Conservation (phyloP, 2,797 vertebrate species). For the Pangasius sanitwongsei region DNA sequence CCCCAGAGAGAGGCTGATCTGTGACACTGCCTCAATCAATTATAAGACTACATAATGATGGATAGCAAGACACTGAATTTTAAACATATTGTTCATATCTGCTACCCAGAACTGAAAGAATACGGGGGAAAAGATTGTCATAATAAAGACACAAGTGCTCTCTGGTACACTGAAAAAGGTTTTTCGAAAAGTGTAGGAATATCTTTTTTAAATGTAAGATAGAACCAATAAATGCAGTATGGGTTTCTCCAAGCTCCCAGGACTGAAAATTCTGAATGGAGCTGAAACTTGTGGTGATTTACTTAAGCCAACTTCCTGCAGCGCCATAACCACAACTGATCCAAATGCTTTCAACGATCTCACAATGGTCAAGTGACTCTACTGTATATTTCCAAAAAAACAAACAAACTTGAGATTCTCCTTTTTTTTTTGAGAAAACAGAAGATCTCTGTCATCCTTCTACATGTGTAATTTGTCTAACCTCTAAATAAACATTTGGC, state of each 20-base stretch:
- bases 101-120: not conserved
- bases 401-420: slow-evolving; percentile 20
- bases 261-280: slow-evolving; percentile 10
- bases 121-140: too few species aligned
- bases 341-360: slow-evolving; percentile 29
- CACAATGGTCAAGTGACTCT: slow-evolving; percentile 22
- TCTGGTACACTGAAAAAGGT: not conserved
- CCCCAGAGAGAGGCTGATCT: slow-evolving; percentile 20
- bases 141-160: not conserved
- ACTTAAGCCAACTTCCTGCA: not conserved
- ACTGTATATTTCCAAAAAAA: slow-evolving; percentile 18
- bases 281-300: slow-evolving; percentile 11
- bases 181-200: not conserved
- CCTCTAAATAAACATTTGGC: slow-evolving; percentile 52
- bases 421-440: slow-evolving; percentile 41
- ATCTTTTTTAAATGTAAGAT: not conserved
- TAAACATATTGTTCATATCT: slow-evolving; percentile 25
- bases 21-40: slow-evolving; percentile 5
- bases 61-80: not conserved
- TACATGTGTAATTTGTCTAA: slow-evolving; percentile 50
- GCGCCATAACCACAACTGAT: slow-evolving; percentile 21
- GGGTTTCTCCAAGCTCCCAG: not conserved
- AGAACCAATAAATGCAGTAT: not conserved
- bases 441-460: slow-evolving; percentile 41
- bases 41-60: not conserved